phyloP scores from a whole-genome alignment of 2,888 invertebrate genomes.

The Mantis religiosa region DNA sequence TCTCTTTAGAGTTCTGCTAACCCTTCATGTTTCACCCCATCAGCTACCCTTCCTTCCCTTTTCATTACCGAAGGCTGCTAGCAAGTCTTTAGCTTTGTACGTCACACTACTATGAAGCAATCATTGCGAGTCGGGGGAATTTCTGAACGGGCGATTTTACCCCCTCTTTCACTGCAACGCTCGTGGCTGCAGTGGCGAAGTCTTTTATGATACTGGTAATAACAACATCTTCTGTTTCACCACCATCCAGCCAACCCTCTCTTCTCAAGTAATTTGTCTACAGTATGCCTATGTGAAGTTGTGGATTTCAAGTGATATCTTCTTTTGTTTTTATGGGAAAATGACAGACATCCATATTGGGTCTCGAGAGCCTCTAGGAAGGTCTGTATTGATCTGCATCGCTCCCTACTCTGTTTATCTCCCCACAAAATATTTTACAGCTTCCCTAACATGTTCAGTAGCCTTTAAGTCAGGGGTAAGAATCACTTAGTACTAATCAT shows the following conservation, averaged over 20 bases:
- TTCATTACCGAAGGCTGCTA: background rate
- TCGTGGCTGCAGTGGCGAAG: background rate
- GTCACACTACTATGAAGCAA: background rate
- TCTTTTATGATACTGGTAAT: background rate
- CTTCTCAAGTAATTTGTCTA: background rate
- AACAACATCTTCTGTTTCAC: background rate
- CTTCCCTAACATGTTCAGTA: background rate
- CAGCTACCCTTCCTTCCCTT: background rate
- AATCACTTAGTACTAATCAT: no score
- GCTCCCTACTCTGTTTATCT: background rate
- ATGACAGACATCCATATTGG: background rate
- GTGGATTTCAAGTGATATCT: background rate
- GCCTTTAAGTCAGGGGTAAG: no score
- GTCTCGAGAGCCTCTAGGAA: background rate
- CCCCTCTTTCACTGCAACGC: background rate
- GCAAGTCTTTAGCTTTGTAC: background rate
- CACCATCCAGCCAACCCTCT: background rate
- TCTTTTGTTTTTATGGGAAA: background rate
- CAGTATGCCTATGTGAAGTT: background rate
- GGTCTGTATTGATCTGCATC: background rate
- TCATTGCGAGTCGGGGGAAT: background rate
- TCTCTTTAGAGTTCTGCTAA: conserved; percentile 5
- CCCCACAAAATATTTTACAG: background rate
- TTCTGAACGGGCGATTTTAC: background rate
- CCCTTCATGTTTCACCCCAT: conserved; percentile 7